Evolutionary conservation across 2,888 invertebrate species (phyloP), one percentile per base, ranked within the genome.

Genomic region (Andrena camellia): DNA sequence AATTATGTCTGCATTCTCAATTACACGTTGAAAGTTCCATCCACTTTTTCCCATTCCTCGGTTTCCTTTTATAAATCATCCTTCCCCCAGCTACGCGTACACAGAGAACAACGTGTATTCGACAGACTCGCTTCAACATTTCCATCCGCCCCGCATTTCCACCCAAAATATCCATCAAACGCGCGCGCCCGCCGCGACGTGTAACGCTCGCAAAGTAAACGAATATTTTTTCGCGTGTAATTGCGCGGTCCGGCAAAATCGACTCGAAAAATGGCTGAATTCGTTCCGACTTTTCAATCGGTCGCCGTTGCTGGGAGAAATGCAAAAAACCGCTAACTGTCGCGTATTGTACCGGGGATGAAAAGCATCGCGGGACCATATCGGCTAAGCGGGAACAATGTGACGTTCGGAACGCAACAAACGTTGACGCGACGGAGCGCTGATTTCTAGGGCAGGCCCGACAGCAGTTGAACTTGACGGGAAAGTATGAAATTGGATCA

Each of bases 401-500:
- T 20, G 59, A n/a, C 26, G 57, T 33, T 69, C 20, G 69, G 31
- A 48, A 66, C 48, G 60, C 60, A 62, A 70, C 66, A 31, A 67
- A 70, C 50, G 48, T 62, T n/a, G 67, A 63, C 70, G 54, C 62
- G 66, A 48, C 48, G 67, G 26, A 26, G 62, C 64, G 57, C 29
- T 54, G 81, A 81, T 81, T 75, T 74, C 63, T 29, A 48, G 23
- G n/a, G n/a, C 26, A n/a, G 66, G 33, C 57, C 48, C 60, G 62
- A 57, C 66, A 73, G 50, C 70, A 75, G 64, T 82, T 75, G 74
- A 81, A 70, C 70, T 67, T 75, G 82, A 82, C 82, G 62, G 75
- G 81, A 70, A 82, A 82, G 54, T 81, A 81, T 71, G 81, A 82
- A 75, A 81, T 81, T 81, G 81, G 75, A 81, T 82, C 73, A 82